These are phyloP conservation scores for Leptinotarsa texana DNA, from an alignment of 1,140 invertebrate genomes.

Conservation along the genomic window DNA sequence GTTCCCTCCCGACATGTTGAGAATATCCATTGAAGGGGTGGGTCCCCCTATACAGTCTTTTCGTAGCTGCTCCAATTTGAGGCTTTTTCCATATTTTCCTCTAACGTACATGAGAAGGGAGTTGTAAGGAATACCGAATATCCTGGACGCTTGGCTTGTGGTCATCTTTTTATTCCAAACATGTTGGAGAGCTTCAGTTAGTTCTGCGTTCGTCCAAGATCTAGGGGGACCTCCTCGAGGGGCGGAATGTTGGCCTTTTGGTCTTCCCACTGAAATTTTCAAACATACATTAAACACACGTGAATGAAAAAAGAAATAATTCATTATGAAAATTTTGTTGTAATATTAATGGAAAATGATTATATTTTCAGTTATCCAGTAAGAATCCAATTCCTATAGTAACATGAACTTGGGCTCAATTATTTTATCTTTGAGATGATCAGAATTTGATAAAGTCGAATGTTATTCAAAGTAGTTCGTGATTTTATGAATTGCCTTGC, in stretches of 20 bases:
- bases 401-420: too few species aligned
- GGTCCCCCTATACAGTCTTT: constrained; percentile 81
- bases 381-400: too few species aligned
- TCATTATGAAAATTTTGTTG: too few species aligned
- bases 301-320: too few species aligned
- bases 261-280: constrained; percentile 63
- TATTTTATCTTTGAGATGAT: too few species aligned
- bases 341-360: too few species aligned
- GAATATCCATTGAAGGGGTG: constrained; percentile 64
- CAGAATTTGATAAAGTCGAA: too few species aligned
- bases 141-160: constrained; percentile 86
- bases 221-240: constrained; percentile 84
- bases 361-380: too few species aligned
- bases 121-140: constrained; percentile 91
- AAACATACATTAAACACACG: neutral
- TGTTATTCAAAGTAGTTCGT: too few species aligned
- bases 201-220: constrained; percentile 87
- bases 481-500: too few species aligned
- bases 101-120: constrained; percentile 88
- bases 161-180: constrained; percentile 95
- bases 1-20: constrained; percentile 69
- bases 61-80: constrained; percentile 83
- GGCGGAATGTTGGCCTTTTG: constrained; percentile 86
- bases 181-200: constrained; percentile 85
- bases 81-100: constrained; percentile 88